Conservation (phyloP, 2,113 vertebrate species). For the Synodontis membranacea region DNA sequence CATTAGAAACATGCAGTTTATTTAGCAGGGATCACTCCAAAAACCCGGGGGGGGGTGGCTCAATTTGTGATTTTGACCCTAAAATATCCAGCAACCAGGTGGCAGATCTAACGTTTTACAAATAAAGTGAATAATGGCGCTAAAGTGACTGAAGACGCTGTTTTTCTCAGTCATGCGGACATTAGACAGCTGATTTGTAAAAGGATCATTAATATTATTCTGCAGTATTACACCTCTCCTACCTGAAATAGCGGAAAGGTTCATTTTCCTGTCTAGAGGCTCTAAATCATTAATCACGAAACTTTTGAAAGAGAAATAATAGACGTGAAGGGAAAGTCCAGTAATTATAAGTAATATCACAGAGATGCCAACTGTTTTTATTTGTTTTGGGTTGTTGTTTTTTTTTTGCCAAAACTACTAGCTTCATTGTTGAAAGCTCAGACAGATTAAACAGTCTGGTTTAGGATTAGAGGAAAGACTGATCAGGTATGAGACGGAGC, state of each 20-base stretch:
- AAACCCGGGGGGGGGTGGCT: no score
- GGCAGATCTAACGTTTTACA: no score
- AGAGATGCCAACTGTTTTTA: not conserved
- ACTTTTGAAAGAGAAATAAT: not conserved
- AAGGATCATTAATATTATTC: not conserved
- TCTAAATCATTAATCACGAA: not conserved
- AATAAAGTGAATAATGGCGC: no score
- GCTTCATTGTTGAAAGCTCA: not conserved
- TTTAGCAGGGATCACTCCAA: no score
- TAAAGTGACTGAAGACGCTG: no score
- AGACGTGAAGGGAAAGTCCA: not conserved
- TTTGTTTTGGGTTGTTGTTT: not conserved
- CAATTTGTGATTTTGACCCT: not conserved
- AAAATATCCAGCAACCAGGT: no score
- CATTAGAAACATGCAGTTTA: no score
- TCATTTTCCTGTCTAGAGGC: not conserved
- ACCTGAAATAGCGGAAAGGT: not conserved
- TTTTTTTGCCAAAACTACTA: not conserved
- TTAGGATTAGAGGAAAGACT: not conserved
- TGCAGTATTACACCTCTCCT: not conserved
- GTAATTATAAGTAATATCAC: not conserved
- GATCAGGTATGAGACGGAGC: not conserved
- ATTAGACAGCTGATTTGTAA: not conserved
- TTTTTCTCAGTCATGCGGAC: not conserved
- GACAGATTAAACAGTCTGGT: not conserved